A percentile compares a stretch with the other conserved stretches of the same genome.
Evolutionary conservation across 2,888 invertebrate genomes (phyloP).

Genomic region (Coenonympha arcania): DNA sequence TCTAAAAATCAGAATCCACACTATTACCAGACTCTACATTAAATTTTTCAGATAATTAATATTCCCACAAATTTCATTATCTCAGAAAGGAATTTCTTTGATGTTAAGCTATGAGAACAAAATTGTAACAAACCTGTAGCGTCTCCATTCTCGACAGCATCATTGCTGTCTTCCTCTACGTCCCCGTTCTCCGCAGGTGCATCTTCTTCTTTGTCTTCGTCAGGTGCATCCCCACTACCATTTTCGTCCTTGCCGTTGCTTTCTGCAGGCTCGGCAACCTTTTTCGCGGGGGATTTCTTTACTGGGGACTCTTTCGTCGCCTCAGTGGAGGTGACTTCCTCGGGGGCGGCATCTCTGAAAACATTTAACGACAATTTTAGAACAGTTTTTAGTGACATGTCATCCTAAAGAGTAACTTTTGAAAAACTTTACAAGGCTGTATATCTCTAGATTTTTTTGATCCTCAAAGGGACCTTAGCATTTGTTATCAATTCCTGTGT

Average conservation of each 20-base stretch:
- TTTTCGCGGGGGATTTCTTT: slow-evolving; percentile 70
- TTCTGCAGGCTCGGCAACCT: slow-evolving; percentile 59
- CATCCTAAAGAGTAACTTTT: no score
- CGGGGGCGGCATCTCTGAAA: slow-evolving; percentile 64
- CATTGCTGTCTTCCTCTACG: slow-evolving; percentile 64
- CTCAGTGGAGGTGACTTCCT: slow-evolving; percentile 68
- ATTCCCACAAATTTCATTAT: not conserved
- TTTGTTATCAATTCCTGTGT: no score
- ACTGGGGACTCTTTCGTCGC: slow-evolving; percentile 66
- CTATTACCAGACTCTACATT: no score
- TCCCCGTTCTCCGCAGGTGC: slow-evolving; percentile 61
- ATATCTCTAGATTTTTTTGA: no score
- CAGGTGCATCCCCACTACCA: slow-evolving; percentile 54
- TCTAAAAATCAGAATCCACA: no score
- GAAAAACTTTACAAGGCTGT: no score
- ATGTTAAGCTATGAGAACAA: no score
- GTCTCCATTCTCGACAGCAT: slow-evolving; percentile 65
- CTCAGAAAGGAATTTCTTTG: not conserved
- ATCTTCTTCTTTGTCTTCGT: slow-evolving; percentile 55
- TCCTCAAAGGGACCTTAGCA: no score
- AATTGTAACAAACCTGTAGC: slow-evolving; percentile 46
- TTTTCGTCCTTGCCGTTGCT: slow-evolving; percentile 69
- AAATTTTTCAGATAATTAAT: no score
- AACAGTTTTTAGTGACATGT: no score
- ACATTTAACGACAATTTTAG: not conserved